A percentile compares a stretch with the other conserved stretches of the same genome.
Conservation (phyloP, 2,888 invertebrate genomes). For the Lottia gigantea region DNA sequence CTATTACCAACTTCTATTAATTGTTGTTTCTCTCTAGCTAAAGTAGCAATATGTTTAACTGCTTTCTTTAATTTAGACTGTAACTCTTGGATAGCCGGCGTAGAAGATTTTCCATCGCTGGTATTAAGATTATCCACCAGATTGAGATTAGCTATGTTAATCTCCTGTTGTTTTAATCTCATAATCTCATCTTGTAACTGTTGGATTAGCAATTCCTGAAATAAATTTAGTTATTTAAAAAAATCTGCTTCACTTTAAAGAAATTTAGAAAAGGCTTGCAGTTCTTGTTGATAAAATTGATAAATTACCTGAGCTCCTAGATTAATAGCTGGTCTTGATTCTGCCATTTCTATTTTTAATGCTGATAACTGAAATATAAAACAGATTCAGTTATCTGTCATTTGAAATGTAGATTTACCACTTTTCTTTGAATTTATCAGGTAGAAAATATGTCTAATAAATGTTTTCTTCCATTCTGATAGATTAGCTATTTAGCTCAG, state of each 20-base stretch:
- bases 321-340: constrained; percentile 58
- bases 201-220: constrained; percentile 65
- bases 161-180: constrained; percentile 41
- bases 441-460: too few species aligned
- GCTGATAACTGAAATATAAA: constrained; percentile 49
- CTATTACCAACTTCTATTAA: constrained; percentile 65
- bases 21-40: constrained; percentile 64
- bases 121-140: constrained; percentile 17
- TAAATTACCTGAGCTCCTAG: constrained; percentile 63
- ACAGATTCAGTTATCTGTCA: neutral
- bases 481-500: too few species aligned
- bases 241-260: too few species aligned
- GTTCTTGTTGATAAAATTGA: too few species aligned
- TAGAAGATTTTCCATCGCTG: constrained; percentile 28
- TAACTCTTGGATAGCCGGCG: constrained; percentile 38
- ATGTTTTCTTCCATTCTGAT: too few species aligned
- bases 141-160: constrained; percentile 21
- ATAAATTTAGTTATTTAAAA: too few species aligned
- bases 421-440: too few species aligned
- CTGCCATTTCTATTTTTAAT: constrained; percentile 60
- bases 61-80: constrained; percentile 57
- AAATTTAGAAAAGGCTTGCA: too few species aligned
- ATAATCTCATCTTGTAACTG: constrained; percentile 65
- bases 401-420: too few species aligned
- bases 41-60: constrained; percentile 59